A percentile compares a stretch with the other conserved stretches of the same genome.
Conservation (phyloP, 2,888 invertebrate genomes). For the Sympetrum striolatum region DNA sequence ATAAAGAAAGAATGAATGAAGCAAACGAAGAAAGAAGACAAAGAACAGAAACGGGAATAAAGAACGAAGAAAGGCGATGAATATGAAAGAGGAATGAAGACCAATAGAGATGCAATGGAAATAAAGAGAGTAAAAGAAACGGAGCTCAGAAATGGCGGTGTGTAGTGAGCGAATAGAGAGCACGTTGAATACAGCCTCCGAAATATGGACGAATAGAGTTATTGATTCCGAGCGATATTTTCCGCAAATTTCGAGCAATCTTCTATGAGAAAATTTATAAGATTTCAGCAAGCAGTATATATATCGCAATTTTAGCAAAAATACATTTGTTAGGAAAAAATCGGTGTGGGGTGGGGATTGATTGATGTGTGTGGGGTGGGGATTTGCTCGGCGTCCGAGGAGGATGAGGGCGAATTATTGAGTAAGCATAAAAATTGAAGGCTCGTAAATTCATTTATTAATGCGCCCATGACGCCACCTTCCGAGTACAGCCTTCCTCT, state of each 20-base stretch:
- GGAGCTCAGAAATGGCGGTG: neutral
- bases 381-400: neutral
- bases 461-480: slow-evolving; percentile 40
- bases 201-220: no score
- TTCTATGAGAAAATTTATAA: neutral
- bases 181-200: no score
- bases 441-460: slow-evolving; percentile 43
- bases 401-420: slow-evolving; percentile 7
- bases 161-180: no score
- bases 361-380: neutral
- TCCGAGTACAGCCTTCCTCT: slow-evolving; percentile 15
- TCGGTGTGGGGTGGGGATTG: neutral
- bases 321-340: neutral
- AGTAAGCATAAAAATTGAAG: slow-evolving; percentile 43
- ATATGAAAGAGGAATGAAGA: neutral
- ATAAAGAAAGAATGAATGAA: neutral
- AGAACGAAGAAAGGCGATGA: neutral
- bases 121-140: neutral
- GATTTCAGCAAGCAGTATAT: slow-evolving; percentile 11
- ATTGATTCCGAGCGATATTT: neutral
- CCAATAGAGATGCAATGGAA: neutral
- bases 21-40: neutral
- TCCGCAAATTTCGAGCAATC: neutral
- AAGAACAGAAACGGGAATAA: neutral
- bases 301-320: slow-evolving; percentile 25